These are phyloP conservation scores for Corydoras sp. DNA, from an alignment of 2,113 vertebrate genomes.

Conservation along the genomic window DNA sequence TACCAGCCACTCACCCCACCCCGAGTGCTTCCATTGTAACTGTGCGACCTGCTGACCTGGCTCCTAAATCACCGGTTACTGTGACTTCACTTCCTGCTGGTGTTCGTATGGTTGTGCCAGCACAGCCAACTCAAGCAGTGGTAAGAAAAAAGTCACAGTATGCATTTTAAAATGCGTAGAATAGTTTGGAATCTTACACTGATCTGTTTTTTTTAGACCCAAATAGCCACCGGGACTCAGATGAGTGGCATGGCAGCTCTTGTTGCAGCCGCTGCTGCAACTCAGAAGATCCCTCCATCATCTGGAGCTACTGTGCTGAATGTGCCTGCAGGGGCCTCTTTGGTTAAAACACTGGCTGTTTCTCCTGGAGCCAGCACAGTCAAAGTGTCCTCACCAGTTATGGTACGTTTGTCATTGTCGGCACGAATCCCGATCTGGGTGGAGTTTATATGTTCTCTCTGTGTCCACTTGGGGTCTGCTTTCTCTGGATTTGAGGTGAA, in stretches of 20 bases:
- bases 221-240: slow-evolving; percentile 71
- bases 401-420: slow-evolving; percentile 44
- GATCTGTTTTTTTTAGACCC: slow-evolving; percentile 51
- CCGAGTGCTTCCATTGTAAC: slow-evolving; percentile 67
- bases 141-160: slow-evolving; percentile 26
- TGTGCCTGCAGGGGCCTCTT: slow-evolving; percentile 69
- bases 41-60: slow-evolving; percentile 67
- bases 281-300: slow-evolving; percentile 77
- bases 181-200: not conserved
- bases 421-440: too few species aligned
- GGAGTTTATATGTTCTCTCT: too few species aligned
- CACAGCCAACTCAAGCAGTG: slow-evolving; percentile 66
- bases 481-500: too few species aligned
- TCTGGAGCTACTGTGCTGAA: slow-evolving; percentile 69
- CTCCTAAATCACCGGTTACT: slow-evolving; percentile 68
- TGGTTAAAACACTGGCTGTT: slow-evolving; percentile 71
- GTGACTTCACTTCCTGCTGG: slow-evolving; percentile 71
- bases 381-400: slow-evolving; percentile 74
- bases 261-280: slow-evolving; percentile 72
- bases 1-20: slow-evolving; percentile 65
- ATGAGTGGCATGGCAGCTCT: slow-evolving; percentile 80
- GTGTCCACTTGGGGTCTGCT: too few species aligned
- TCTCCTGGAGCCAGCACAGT: slow-evolving; percentile 69
- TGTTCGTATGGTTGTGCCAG: slow-evolving; percentile 73
- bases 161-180: too few species aligned